These are phyloP conservation scores for Coelogynopora nodosa DNA, from an alignment of 2,888 invertebrate species.

Conservation along the genomic window DNA sequence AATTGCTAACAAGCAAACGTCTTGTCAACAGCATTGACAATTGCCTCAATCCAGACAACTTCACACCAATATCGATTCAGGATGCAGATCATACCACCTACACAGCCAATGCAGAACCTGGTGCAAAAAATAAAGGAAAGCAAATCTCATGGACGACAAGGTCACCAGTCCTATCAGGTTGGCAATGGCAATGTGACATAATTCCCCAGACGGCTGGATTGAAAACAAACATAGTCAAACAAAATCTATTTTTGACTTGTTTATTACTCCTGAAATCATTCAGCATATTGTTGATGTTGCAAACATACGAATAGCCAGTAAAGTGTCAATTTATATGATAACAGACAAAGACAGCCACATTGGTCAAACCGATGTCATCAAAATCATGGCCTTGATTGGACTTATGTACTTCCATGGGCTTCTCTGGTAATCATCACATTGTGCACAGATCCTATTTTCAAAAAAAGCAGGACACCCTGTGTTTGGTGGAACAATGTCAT, in stretches of 20 bases:
- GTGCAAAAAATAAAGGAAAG: not conserved
- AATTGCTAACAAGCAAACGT: not conserved
- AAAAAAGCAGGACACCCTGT: constrained; percentile 1
- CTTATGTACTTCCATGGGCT: not conserved
- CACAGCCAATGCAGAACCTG: not conserved
- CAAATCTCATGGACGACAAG: not conserved
- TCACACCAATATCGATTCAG: not conserved
- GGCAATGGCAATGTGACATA: not conserved
- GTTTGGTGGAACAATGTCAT: constrained; percentile 5
- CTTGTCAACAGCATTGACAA: not conserved
- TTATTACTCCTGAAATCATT: no score
- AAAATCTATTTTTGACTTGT: no score
- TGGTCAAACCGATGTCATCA: no score
- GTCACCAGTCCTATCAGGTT: not conserved
- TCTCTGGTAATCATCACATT: not conserved
- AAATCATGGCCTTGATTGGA: no score
- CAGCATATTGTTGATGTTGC: no score
- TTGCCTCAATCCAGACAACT: not conserved
- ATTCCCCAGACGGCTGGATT: not conserved
- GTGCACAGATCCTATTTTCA: not conserved
- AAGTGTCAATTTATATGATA: no score
- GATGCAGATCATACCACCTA: not conserved
- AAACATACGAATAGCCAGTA: no score
- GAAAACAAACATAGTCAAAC: not conserved
- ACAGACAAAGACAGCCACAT: no score